These are phyloP conservation scores for Sphaerophoria taeniata DNA, from an alignment of 2,888 invertebrate species.

Conservation along the genomic window DNA sequence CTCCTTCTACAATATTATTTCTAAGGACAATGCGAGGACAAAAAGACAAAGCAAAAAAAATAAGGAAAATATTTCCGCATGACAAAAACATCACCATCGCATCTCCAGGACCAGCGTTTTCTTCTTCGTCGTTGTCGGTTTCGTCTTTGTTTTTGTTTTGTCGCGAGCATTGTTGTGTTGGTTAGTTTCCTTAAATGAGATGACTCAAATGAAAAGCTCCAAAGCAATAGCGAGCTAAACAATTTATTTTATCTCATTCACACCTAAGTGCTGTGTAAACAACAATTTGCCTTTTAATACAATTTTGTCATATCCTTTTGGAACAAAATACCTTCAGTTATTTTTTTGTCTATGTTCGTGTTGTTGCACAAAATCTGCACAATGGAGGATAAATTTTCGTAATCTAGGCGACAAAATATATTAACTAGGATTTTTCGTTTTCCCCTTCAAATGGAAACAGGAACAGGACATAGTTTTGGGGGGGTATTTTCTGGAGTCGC, in stretches of 20 bases:
- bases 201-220: constrained; percentile 38
- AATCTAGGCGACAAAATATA: constrained; percentile 58
- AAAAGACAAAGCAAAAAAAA: constrained; percentile 30
- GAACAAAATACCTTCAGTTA: constrained; percentile 43
- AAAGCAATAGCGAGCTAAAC: constrained; percentile 47
- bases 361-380: constrained; percentile 49
- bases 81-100: constrained; percentile 62
- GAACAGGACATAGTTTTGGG: constrained; percentile 21
- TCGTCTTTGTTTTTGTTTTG: not conserved
- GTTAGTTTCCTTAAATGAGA: constrained; percentile 4
- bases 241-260: constrained; percentile 72
- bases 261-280: constrained; percentile 72
- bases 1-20: not conserved
- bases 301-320: constrained; percentile 55
- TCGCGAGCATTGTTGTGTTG: no score
- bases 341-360: not conserved
- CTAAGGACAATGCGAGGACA: constrained; percentile 66
- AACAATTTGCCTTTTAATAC: constrained; percentile 68
- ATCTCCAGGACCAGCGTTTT: not conserved
- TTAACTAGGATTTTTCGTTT: constrained; percentile 48
- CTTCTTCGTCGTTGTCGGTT: not conserved
- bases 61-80: constrained; percentile 74
- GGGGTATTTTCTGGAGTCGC: no score
- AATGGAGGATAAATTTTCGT: constrained; percentile 39
- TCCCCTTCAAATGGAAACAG: constrained; percentile 8